phyloP scores from a whole-genome alignment of 1,140 invertebrate species.

The Drosophila pachea region DNA sequence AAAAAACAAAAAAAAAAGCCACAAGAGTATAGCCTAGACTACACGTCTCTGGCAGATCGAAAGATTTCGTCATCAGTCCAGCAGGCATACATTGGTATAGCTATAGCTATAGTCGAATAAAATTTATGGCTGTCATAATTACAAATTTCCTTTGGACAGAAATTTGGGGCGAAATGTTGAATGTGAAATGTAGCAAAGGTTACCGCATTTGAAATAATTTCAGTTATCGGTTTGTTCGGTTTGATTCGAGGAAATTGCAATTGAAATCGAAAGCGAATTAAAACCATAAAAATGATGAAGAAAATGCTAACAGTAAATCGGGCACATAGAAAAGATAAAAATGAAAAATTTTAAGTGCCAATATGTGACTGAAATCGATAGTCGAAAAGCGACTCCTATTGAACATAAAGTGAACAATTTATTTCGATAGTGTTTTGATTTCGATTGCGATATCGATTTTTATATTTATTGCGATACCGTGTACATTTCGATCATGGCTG shows the following conservation, averaged over 20 bases:
- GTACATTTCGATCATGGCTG: not conserved
- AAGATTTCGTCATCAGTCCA: constrained; percentile 34
- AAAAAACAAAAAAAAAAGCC: not conserved
- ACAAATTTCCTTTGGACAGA: constrained; percentile 20
- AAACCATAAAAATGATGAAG: constrained; percentile 43
- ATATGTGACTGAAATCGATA: not conserved
- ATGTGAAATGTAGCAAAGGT: constrained; percentile 20
- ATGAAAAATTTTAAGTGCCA: constrained; percentile 13
- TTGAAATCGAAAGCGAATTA: constrained; percentile 37
- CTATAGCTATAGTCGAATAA: constrained; percentile 11
- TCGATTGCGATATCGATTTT: constrained; percentile 46
- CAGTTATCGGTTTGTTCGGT: constrained; percentile 6
- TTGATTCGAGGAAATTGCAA: constrained; percentile 21
- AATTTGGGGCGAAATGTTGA: not conserved
- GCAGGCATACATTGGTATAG: not conserved
- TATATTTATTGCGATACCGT: constrained; percentile 23
- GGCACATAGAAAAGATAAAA: constrained; percentile 40
- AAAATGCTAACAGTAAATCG: constrained; percentile 52
- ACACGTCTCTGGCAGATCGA: constrained; percentile 34
- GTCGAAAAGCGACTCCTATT: constrained; percentile 24
- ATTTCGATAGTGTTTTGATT: constrained; percentile 50
- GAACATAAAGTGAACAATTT: constrained; percentile 60
- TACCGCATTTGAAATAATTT: constrained; percentile 29
- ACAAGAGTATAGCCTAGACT: not conserved
- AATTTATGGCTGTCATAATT: constrained; percentile 47